phyloP scores from a whole-genome alignment of 37 sponge, comb jelly and placozoan species.

The Oopsacas minuta region DNA sequence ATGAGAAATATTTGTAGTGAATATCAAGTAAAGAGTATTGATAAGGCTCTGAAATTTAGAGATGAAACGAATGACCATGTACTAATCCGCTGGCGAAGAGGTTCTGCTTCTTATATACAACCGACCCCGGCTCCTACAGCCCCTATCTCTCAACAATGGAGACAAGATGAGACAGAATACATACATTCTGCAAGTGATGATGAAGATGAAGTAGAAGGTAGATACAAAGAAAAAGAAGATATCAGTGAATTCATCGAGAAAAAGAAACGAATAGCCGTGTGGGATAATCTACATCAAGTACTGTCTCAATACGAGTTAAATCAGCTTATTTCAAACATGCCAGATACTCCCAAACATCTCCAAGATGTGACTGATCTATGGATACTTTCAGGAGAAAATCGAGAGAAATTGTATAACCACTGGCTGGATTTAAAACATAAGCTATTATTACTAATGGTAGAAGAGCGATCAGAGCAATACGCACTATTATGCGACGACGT shows the following conservation, averaged over 20 bases:
- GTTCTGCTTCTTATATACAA: background rate
- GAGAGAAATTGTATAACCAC: constrained; percentile 45
- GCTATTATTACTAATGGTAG: background rate
- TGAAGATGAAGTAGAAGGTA: background rate
- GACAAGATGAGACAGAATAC: background rate
- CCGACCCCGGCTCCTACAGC: too few species aligned
- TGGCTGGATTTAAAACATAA: constrained; percentile 33
- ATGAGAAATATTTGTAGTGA: background rate
- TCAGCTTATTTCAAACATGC: background rate
- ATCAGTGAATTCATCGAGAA: background rate
- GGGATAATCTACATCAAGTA: background rate
- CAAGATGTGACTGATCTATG: background rate
- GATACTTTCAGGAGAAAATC: constrained; percentile 1
- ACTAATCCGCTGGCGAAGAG: background rate
- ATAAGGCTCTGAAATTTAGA: background rate
- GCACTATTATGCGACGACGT: background rate
- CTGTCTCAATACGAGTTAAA: background rate
- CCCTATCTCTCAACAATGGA: background rate
- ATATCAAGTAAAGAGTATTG: background rate
- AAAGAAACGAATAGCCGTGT: background rate
- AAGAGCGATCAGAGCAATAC: background rate
- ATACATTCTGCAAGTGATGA: background rate
- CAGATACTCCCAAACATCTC: background rate
- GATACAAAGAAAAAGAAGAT: background rate
- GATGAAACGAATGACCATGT: background rate